These are phyloP conservation scores for Scaptodrosophila lebanonensis DNA, from an alignment of 1,140 invertebrate genomes.

Conservation along the genomic window DNA sequence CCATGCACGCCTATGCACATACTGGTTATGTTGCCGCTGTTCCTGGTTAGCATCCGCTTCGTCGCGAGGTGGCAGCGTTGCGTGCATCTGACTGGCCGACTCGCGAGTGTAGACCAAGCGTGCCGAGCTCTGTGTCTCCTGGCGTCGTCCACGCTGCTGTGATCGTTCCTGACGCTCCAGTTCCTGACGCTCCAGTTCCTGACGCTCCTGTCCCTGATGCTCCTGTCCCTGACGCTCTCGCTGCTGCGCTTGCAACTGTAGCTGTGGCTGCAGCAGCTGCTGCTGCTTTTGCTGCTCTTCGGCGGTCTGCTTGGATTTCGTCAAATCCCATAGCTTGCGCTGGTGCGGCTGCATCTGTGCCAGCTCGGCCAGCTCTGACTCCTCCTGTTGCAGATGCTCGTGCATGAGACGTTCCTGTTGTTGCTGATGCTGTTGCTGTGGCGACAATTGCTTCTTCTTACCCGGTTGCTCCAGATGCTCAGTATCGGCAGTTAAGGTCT, in stretches of 20 bases:
- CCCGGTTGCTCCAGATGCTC: too few species aligned
- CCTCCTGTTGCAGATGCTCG: background rate
- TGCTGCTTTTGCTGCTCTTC: background rate
- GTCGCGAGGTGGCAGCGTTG: background rate
- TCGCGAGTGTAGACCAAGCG: background rate
- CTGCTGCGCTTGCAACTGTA: background rate
- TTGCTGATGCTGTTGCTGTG: background rate
- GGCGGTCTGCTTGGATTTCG: background rate
- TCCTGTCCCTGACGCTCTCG: background rate
- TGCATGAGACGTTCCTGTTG: background rate
- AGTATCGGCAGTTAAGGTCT: too few species aligned
- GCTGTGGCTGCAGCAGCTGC: background rate
- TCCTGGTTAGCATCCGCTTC: background rate
- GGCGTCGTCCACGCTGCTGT: background rate
- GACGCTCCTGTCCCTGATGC: too few species aligned
- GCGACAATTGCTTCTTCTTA: background rate
- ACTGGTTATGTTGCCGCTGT: background rate
- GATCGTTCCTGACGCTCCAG: background rate
- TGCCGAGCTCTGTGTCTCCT: background rate
- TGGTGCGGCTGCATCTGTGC: background rate
- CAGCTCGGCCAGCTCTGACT: background rate
- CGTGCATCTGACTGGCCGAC: background rate
- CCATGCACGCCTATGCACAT: too few species aligned
- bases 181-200: background rate
- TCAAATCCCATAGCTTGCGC: background rate